These are phyloP conservation scores for Phasia obesa DNA, from an alignment of 2,888 invertebrate species.

Conservation along the genomic window DNA sequence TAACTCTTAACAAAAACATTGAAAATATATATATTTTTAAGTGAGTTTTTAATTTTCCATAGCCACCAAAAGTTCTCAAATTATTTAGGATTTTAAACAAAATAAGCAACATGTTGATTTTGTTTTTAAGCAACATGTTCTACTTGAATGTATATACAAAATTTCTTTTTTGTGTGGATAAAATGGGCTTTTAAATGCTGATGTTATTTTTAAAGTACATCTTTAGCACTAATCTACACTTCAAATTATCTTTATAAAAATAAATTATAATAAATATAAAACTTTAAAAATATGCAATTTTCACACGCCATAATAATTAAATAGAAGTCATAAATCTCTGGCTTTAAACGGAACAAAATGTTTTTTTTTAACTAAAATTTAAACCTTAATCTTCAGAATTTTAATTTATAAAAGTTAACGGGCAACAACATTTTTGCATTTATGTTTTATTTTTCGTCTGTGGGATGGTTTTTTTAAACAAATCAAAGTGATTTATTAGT, in stretches of 20 bases:
- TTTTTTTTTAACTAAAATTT: background rate
- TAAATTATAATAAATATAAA: background rate
- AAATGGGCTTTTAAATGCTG: too few species aligned
- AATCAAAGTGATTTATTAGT: slow-evolving; percentile 73
- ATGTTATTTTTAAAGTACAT: too few species aligned
- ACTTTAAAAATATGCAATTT: slow-evolving; percentile 38
- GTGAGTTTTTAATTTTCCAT: too few species aligned
- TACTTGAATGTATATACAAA: too few species aligned
- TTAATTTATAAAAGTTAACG: slow-evolving; percentile 4
- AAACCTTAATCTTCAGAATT: slow-evolving; percentile 34
- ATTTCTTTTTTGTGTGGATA: too few species aligned
- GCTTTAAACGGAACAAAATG: slow-evolving; percentile 12
- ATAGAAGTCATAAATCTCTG: slow-evolving; percentile 54
- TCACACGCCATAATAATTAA: slow-evolving; percentile 52
- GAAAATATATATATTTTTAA: too few species aligned
- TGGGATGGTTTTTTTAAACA: slow-evolving; percentile 20
- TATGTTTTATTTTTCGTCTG: background rate
- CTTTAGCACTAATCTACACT: too few species aligned
- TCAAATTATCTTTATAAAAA: background rate
- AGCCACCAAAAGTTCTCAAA: too few species aligned
- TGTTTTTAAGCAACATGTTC: too few species aligned
- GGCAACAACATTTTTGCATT: slow-evolving; percentile 44
- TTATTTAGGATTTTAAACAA: too few species aligned
- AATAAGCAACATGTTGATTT: too few species aligned
- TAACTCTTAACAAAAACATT: too few species aligned